Percentiles rank a stretch among this genome's conserved stretches.
These are phyloP conservation scores for Venturia canescens DNA, from an alignment of 1,140 invertebrate species.

Conservation along the genomic window DNA sequence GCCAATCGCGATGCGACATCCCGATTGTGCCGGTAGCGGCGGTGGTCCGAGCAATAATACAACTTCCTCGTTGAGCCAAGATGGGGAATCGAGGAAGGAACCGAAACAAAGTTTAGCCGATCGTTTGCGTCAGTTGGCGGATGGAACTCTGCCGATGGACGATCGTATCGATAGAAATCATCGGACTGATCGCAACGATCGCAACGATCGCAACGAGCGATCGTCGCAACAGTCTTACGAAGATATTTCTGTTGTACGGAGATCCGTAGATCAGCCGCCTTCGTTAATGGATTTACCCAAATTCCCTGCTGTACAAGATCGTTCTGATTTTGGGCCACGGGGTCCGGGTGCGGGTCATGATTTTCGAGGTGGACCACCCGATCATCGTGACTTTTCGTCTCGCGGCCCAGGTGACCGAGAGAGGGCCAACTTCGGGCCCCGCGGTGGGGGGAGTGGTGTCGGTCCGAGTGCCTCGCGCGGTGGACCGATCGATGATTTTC, in stretches of 20 bases:
- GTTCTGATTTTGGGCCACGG: slow-evolving; percentile 64
- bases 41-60: not conserved
- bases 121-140: slow-evolving; percentile 72
- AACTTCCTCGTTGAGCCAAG: slow-evolving; percentile 47
- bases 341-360: slow-evolving; percentile 55
- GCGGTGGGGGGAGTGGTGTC: slow-evolving; percentile 55
- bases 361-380: slow-evolving; percentile 62
- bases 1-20: slow-evolving; percentile 58
- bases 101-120: slow-evolving; percentile 73
- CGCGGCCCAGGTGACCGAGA: slow-evolving; percentile 60
- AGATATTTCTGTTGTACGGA: slow-evolving; percentile 56
- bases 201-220: slow-evolving; percentile 64
- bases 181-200: slow-evolving; percentile 63
- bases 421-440: slow-evolving; percentile 63
- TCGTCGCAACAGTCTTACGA: slow-evolving; percentile 60
- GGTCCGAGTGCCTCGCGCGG: slow-evolving; percentile 57
- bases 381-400: slow-evolving; percentile 59
- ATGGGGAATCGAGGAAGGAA: slow-evolving; percentile 66
- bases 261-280: slow-evolving; percentile 65
- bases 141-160: slow-evolving; percentile 72
- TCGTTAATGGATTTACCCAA: slow-evolving; percentile 72
- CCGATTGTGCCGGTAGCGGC: slow-evolving; percentile 53
- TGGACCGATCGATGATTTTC: slow-evolving; percentile 66
- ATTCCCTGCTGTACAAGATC: slow-evolving; percentile 64
- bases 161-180: slow-evolving; percentile 69